Percentiles rank a stretch among this genome's conserved stretches.
Conservation (phyloP, 37 sponge, comb jelly and placozoan genomes). For the Petrosia ficiformis region DNA sequence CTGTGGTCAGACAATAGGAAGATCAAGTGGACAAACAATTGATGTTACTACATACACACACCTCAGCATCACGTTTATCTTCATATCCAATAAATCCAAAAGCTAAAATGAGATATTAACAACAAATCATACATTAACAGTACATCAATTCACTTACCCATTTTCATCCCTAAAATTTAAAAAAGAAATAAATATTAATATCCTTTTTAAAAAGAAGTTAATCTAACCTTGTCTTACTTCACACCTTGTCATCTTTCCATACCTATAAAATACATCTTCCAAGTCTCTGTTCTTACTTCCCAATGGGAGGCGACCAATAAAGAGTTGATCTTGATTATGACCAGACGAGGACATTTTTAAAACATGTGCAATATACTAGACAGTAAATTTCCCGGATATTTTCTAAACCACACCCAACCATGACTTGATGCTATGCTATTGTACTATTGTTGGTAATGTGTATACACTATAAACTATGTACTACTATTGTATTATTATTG, state of each 20-base stretch:
- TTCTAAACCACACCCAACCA: no score
- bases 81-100: constrained; percentile 84
- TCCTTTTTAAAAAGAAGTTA: background rate
- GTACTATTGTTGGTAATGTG: no score
- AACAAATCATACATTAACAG: background rate
- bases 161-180: constrained; percentile 40
- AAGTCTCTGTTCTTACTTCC: constrained; percentile 37
- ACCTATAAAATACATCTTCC: constrained; percentile 76
- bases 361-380: no score
- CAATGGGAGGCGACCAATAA: constrained; percentile 61
- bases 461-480: no score
- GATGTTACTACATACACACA: no score
- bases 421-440: no score
- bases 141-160: constrained; percentile 39
- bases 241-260: constrained; percentile 73
- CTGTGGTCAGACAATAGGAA: no score
- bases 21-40: no score
- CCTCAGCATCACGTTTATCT: constrained; percentile 79
- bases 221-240: constrained; percentile 75
- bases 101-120: constrained; percentile 33
- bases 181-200: background rate
- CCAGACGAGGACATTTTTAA: no score
- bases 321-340: no score
- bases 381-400: no score
- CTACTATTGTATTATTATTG: no score